phyloP scores from a whole-genome alignment of 2,797 vertebrate species.

The Arctocebus calabarensis region DNA sequence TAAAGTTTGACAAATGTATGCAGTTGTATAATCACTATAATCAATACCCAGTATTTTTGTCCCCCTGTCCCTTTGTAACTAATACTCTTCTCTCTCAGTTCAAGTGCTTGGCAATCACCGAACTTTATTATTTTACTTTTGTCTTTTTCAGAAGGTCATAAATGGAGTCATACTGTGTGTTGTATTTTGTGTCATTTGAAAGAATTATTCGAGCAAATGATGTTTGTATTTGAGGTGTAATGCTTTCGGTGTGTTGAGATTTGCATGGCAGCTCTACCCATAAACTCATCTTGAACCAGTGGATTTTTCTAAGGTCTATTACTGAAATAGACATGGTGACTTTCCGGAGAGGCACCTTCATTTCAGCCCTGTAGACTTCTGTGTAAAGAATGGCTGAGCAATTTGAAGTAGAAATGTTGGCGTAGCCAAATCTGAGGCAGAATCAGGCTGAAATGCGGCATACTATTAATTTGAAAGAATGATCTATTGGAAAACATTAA shows the following conservation, averaged over 20 bases:
- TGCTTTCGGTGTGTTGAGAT: background rate
- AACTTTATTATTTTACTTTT: background rate
- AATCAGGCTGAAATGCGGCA: background rate
- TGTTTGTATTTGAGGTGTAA: background rate
- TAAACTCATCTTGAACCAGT: background rate
- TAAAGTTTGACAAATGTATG: background rate
- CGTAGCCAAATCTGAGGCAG: constrained; percentile 29
- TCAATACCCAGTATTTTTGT: background rate
- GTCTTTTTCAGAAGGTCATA: background rate
- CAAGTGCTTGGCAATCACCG: background rate
- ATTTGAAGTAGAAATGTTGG: constrained; percentile 21
- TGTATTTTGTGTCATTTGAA: background rate
- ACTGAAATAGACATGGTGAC: background rate
- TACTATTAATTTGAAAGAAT: background rate
- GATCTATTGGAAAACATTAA: background rate
- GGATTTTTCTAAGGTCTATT: background rate
- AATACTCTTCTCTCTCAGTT: background rate
- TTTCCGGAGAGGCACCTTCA: background rate
- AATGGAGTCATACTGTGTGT: background rate
- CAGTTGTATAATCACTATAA: background rate
- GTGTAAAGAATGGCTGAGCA: background rate
- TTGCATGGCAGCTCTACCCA: background rate
- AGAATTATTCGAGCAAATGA: background rate
- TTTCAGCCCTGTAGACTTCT: background rate
- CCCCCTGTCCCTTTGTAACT: background rate